Evolutionary conservation across 1,140 invertebrate species (phyloP).

Genomic region (Zaprionus vittiger): DNA sequence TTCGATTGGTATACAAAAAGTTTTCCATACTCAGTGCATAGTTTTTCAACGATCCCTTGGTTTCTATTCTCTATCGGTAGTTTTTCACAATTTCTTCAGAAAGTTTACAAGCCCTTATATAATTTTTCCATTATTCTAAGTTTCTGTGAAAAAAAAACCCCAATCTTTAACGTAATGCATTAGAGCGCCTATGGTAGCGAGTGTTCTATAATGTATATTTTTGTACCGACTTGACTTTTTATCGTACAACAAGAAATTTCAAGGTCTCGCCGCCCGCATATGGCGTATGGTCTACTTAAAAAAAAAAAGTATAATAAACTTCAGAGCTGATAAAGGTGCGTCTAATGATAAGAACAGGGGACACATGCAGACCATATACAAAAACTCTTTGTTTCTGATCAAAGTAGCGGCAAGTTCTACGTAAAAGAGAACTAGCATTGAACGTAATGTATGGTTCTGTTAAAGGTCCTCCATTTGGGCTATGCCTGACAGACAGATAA

Average conservation of each 20-base stretch:
- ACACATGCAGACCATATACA: slow-evolving; percentile 4
- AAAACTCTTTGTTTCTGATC: slow-evolving; percentile 17
- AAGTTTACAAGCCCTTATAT: neutral
- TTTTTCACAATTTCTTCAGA: neutral
- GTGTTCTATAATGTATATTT: neutral
- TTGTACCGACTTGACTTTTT: slow-evolving; percentile 23
- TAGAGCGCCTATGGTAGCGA: neutral
- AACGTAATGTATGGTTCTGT: neutral
- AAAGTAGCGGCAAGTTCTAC: neutral
- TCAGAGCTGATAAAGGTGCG: slow-evolving; percentile 30
- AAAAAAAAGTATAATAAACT: slow-evolving; percentile 19
- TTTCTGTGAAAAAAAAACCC: neutral
- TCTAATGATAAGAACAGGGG: slow-evolving; percentile 29
- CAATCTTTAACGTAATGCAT: neutral
- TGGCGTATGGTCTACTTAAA: slow-evolving; percentile 12
- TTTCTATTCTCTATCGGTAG: neutral
- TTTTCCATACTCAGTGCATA: neutral
- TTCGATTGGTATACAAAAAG: neutral
- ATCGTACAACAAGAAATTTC: slow-evolving; percentile 29
- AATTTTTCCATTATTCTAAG: neutral
- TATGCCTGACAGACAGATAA: neutral
- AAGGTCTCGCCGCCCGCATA: slow-evolving; percentile 22
- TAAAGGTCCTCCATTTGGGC: neutral
- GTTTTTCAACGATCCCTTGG: neutral
- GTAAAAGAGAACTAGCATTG: neutral